These are phyloP conservation scores for Amiota communis DNA, from an alignment of 2,888 invertebrate genomes.

Conservation along the genomic window DNA sequence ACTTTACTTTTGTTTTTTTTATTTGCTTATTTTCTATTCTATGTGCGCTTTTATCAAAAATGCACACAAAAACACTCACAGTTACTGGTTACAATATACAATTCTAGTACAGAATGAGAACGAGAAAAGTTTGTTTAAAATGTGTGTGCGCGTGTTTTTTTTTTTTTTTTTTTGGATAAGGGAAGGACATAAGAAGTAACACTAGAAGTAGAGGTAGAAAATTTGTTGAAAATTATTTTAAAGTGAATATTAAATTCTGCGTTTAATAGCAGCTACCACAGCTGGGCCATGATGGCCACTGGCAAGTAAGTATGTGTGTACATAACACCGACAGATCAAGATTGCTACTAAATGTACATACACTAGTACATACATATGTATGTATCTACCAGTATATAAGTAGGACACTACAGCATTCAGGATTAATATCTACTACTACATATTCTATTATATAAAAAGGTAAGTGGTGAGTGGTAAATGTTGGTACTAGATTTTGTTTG, in stretches of 20 bases:
- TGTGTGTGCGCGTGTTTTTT: constrained; percentile 15
- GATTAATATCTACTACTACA: not conserved
- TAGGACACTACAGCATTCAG: not conserved
- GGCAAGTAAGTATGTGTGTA: constrained; percentile 32
- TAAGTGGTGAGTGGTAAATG: too few species aligned
- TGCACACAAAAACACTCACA: too few species aligned
- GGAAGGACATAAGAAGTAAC: too few species aligned
- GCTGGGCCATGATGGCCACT: constrained; percentile 44
- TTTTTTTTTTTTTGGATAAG: constrained; percentile 28
- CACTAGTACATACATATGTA: constrained; percentile 1
- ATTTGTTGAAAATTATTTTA: constrained; percentile 57
- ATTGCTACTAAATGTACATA: constrained; percentile 11
- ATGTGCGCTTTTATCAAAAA: too few species aligned
- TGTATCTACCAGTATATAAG: not conserved
- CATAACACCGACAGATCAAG: not conserved
- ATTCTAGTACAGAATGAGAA: too few species aligned
- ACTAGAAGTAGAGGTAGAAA: too few species aligned
- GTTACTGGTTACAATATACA: too few species aligned
- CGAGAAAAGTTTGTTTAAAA: constrained; percentile 7
- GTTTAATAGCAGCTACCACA: constrained; percentile 58
- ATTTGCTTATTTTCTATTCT: constrained; percentile 20
- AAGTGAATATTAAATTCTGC: constrained; percentile 61
- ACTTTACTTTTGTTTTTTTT: constrained; percentile 43
- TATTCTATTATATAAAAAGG: not conserved
- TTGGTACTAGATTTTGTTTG: not conserved